phyloP scores from a whole-genome alignment of 92 coral and sea anemone species.

The Palythoa grandiflora region DNA sequence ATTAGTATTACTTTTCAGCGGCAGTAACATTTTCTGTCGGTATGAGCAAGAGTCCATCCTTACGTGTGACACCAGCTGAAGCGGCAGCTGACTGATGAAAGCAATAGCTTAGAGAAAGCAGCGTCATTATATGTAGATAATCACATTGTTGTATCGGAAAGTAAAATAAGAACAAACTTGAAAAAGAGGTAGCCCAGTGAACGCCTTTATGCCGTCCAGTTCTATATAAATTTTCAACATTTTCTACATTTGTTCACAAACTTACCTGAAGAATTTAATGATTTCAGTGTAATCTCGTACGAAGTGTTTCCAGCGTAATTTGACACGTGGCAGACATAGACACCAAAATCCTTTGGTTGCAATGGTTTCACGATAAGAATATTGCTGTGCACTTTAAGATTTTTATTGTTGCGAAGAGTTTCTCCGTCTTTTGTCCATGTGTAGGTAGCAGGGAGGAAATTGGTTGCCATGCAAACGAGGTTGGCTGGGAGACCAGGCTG shows the following conservation, averaged over 20 bases:
- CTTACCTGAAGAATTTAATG: background rate
- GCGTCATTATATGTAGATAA: too few species aligned
- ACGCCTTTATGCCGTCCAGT: too few species aligned
- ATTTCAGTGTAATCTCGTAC: background rate
- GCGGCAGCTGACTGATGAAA: too few species aligned
- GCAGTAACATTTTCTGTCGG: too few species aligned
- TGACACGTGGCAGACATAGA: slow-evolving; percentile 16
- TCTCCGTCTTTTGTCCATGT: slow-evolving; percentile 19
- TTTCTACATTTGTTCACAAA: background rate
- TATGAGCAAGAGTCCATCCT: too few species aligned
- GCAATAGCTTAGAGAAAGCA: too few species aligned
- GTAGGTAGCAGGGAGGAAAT: background rate
- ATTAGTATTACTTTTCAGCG: too few species aligned
- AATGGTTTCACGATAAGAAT: slow-evolving; percentile 15
- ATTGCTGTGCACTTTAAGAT: slow-evolving; percentile 39
- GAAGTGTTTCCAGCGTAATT: slow-evolving; percentile 7
- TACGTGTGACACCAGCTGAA: too few species aligned
- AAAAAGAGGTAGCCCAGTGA: too few species aligned
- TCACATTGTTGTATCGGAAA: too few species aligned
- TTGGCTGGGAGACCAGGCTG: slow-evolving; percentile 11
- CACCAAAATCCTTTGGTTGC: slow-evolving; percentile 3
- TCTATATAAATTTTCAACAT: background rate
- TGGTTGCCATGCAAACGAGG: slow-evolving; percentile 6
- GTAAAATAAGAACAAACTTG: too few species aligned
- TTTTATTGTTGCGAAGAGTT: slow-evolving; percentile 17